phyloP scores from a whole-genome alignment of 2,797 vertebrate genomes.

The Varecia variegata region DNA sequence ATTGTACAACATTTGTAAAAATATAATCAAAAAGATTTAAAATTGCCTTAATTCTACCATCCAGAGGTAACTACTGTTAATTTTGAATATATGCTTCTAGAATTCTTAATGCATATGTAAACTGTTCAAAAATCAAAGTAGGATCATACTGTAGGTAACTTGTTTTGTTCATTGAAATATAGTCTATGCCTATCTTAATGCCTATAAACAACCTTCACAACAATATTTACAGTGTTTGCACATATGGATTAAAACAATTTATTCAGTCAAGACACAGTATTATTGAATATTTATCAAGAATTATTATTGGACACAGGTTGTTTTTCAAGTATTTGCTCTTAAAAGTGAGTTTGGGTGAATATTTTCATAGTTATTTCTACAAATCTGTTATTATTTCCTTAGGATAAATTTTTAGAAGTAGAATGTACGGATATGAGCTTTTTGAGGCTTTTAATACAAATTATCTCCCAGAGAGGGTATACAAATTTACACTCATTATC shows the following conservation, averaged over 20 bases:
- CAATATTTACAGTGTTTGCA: not conserved
- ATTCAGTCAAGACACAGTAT: not conserved
- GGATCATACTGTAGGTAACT: not conserved
- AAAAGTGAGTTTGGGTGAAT: not conserved
- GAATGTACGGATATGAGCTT: not conserved
- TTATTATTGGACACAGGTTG: not conserved
- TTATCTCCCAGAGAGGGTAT: not conserved
- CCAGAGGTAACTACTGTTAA: not conserved
- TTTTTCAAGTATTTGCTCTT: not conserved
- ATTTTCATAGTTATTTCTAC: not conserved
- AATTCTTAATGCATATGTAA: not conserved
- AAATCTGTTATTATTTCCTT: not conserved
- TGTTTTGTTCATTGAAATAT: conserved; percentile 1
- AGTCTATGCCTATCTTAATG: not conserved
- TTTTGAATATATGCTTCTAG: not conserved
- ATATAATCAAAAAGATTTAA: not conserved
- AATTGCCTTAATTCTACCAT: conserved; percentile 7
- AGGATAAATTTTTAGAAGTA: not conserved
- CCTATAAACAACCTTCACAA: conserved; percentile 10
- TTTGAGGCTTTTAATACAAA: not conserved
- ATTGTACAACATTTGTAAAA: not conserved
- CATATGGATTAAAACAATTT: not conserved
- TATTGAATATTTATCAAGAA: not conserved
- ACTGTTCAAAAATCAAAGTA: conserved; percentile 5
- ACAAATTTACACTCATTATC: not conserved